Evolutionary conservation across 1,140 invertebrate species (phyloP), one percentile per base, ranked within the genome.

Genomic region (Ceratina australensis): DNA sequence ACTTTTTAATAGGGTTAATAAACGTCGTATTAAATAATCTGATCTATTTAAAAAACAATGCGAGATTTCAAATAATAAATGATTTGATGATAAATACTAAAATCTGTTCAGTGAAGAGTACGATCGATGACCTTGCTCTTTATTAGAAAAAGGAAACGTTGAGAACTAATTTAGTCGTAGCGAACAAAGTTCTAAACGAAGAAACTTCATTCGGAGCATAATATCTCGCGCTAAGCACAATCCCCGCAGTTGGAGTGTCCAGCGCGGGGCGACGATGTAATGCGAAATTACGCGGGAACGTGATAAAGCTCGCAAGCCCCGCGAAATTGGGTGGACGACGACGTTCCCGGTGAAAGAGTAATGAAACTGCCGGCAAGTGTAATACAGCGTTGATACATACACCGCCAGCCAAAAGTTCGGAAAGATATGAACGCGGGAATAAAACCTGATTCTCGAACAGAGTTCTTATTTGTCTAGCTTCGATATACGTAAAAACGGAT

Each of bases 291-390:
- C 74, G 57, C 57, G 66, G 18, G 26, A 61, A 71, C 47, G 74
- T 71, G 52, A 77, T 77, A 77, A 77, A 77, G 74, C 47, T 71
- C 22, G 54, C 24, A 20, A 49, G 20, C 13, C 47, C n/a, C 42
- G 54, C 74, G 67, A 24, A 50, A 71, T 42, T 54, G 24, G 42
- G 18, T 8, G 68, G 16, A 54, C 65, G 26, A 13, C n/a, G 26
- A 60, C 28, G 60, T 26, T 42, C 13, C 50, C 26, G 54, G 54
- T 59, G 78, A 80, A 78, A 81, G 74, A 57, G 65, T 84, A 65
- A 73, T 74, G 74, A 84, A 85, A 85, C 82, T 75, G 83, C 72
- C 33, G 33, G 72, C 49, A 72, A 84, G 81, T 81, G 72, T 59
- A 84, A 78, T 78, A 80, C 73, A 42, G 60, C 76, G 69, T 75